Percentiles rank a stretch among this genome's conserved stretches.
Evolutionary conservation across 2,797 vertebrate species (phyloP).

Genomic region (Gambelia wislizenii): DNA sequence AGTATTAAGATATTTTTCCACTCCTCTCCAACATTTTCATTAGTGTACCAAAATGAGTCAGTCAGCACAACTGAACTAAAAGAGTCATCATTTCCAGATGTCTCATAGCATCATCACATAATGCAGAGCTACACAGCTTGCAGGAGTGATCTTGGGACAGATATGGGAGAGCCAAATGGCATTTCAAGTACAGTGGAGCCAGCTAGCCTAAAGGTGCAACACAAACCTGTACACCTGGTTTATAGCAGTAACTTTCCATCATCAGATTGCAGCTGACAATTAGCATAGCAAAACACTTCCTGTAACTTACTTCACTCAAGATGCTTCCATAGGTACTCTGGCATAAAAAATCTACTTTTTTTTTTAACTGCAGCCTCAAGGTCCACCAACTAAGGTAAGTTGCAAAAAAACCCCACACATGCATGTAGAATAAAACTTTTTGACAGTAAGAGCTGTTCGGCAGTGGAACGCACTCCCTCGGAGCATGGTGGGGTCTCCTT

Average conservation of each 20-base stretch:
- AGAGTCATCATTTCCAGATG: background rate
- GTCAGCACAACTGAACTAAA: background rate
- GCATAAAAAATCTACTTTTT: background rate
- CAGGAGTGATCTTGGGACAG: background rate
- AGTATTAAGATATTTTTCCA: background rate
- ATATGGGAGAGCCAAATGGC: background rate
- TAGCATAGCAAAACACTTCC: background rate
- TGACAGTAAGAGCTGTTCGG: too few species aligned
- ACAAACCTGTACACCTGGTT: conserved; percentile 2
- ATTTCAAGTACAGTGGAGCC: background rate
- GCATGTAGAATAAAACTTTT: background rate
- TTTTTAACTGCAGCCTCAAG: background rate
- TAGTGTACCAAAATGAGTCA: background rate
- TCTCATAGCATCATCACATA: background rate
- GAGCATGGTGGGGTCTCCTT: too few species aligned
- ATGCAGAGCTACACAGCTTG: background rate
- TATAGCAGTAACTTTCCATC: background rate
- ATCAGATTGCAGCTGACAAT: background rate
- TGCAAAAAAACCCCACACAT: background rate
- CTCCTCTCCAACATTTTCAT: background rate
- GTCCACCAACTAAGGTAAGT: background rate
- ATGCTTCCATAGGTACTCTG: background rate
- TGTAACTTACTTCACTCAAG: background rate
- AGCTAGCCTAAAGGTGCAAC: background rate
- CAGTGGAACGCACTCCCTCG: too few species aligned